phyloP scores from a whole-genome alignment of 2,113 vertebrate genomes.

The Onychostruthus taczanowskii region DNA sequence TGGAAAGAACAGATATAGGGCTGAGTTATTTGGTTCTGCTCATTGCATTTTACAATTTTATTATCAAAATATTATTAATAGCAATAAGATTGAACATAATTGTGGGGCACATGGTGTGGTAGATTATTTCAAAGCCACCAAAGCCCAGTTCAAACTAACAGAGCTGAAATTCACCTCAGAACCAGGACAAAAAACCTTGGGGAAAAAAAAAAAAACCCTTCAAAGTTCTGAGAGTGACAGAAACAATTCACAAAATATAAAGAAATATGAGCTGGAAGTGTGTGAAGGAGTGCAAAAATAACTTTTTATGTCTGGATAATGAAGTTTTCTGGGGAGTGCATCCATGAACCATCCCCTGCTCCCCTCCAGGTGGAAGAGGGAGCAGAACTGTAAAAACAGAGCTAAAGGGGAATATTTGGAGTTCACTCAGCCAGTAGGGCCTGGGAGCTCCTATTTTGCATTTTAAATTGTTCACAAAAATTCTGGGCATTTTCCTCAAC shows the following conservation, averaged over 20 bases:
- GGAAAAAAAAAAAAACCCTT: neutral
- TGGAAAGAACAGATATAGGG: neutral
- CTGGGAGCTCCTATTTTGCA: neutral
- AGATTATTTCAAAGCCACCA: neutral
- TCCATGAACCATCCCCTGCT: conserved; percentile 5
- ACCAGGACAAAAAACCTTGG: neutral
- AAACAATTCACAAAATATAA: neutral
- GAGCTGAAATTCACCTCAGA: neutral
- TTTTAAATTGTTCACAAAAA: neutral
- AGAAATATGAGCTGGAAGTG: neutral
- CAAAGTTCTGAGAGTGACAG: neutral
- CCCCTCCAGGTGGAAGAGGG: neutral
- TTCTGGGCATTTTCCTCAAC: neutral
- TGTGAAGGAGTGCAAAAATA: neutral
- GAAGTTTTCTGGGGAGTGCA: neutral
- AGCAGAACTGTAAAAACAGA: neutral
- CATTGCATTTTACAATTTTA: neutral
- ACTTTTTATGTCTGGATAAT: neutral
- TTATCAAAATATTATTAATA: neutral
- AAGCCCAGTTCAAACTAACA: neutral
- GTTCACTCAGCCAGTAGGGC: neutral
- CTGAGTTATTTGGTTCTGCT: neutral
- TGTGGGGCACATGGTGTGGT: rapidly evolving
- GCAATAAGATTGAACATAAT: neutral
- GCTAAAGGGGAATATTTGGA: neutral